Evolutionary conservation across 2,113 vertebrate genomes (phyloP).

Genomic region (Lasiurus cinereus): DNA sequence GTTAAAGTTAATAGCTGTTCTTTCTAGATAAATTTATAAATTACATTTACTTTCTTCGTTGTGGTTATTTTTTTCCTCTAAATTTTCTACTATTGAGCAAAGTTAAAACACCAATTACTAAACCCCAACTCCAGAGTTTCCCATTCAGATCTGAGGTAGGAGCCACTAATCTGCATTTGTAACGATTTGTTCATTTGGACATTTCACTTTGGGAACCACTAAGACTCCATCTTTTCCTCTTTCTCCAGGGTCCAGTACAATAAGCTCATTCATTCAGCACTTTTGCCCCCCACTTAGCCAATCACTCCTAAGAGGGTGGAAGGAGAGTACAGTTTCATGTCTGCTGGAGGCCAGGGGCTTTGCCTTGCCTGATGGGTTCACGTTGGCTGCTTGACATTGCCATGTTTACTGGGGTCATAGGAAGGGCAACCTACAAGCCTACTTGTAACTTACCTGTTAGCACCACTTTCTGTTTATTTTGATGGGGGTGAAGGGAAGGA

Average conservation of each 20-base stretch:
- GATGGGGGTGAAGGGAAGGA: background rate
- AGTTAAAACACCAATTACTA: background rate
- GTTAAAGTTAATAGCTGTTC: slow-evolving; percentile 9
- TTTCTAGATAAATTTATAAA: background rate
- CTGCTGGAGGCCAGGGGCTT: background rate
- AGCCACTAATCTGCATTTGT: background rate
- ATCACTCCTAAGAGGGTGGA: fast-evolving
- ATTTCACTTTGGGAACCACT: background rate
- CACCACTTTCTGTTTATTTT: background rate
- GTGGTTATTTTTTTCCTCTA: background rate
- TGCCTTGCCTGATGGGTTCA: background rate
- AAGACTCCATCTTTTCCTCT: background rate
- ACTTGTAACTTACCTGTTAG: background rate
- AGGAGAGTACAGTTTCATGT: background rate
- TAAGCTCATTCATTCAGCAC: background rate
- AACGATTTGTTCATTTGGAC: background rate
- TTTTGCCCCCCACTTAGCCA: background rate
- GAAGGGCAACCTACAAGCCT: background rate
- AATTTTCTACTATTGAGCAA: slow-evolving; percentile 46
- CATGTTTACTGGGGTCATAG: background rate
- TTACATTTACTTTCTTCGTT: slow-evolving; percentile 41
- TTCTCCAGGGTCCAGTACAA: background rate
- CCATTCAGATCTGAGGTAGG: background rate
- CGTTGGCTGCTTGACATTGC: background rate
- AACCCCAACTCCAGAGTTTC: background rate